Percentiles rank a stretch among this genome's conserved stretches.
These are phyloP conservation scores for Hypomecis atomaria DNA, from an alignment of 2,888 invertebrate genomes.

Conservation along the genomic window DNA sequence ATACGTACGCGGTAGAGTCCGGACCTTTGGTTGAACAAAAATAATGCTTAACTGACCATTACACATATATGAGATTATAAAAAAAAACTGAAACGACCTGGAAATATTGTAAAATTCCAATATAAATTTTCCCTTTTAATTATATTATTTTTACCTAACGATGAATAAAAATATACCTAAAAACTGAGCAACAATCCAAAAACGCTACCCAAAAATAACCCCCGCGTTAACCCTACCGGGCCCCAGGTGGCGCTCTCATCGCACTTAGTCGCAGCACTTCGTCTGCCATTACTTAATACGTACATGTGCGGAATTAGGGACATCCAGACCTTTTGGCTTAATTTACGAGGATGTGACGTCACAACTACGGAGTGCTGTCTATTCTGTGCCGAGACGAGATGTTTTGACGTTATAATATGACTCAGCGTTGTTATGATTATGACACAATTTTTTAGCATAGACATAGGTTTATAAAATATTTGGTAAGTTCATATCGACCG, in stretches of 20 bases:
- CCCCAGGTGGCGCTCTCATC: slow-evolving; percentile 24
- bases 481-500: no score
- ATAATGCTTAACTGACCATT: no score
- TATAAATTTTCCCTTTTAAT: no score
- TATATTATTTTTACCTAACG: no score
- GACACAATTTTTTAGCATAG: no score
- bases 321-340: slow-evolving; percentile 29
- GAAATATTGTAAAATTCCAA: no score
- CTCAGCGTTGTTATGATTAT: no score
- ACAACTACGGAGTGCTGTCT: not conserved
- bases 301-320: slow-evolving; percentile 30
- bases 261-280: slow-evolving; percentile 25
- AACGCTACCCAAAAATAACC: slow-evolving; percentile 10
- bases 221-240: slow-evolving; percentile 18
- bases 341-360: slow-evolving; percentile 24
- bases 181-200: slow-evolving; percentile 2
- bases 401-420: not conserved
- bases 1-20: no score
- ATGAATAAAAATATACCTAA: not conserved
- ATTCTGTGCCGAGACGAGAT: not conserved
- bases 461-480: no score
- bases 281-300: slow-evolving; percentile 29
- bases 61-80: no score
- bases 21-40: no score
- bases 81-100: no score